These are phyloP conservation scores for Potamilus streckersoni DNA, from an alignment of 1,140 invertebrate genomes.

Conservation along the genomic window DNA sequence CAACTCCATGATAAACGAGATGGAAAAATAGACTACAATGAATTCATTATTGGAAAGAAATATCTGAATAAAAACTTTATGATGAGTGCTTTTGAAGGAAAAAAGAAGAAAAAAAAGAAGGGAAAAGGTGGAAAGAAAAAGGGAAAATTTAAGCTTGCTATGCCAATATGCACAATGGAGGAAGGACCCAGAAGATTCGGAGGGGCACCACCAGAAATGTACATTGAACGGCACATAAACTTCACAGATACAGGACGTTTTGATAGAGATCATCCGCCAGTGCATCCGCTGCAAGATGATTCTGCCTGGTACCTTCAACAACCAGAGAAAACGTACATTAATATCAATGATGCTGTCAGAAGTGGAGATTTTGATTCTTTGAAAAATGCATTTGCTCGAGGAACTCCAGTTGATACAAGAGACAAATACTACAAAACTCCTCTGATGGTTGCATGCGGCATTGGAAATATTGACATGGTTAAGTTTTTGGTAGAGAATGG, in stretches of 20 bases:
- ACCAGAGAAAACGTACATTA: conserved; percentile 63
- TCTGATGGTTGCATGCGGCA: conserved; percentile 63
- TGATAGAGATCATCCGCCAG: conserved; percentile 64
- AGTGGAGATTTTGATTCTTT: conserved; percentile 63
- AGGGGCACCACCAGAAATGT: conserved; percentile 64
- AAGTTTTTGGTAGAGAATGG: conserved; percentile 65
- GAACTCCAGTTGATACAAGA: conserved; percentile 62
- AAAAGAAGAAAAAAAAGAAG: conserved; percentile 67
- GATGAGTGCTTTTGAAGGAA: conserved; percentile 64
- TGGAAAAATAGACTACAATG: conserved; percentile 63
- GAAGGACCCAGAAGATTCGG: conserved; percentile 59
- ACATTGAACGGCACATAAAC: conserved; percentile 60
- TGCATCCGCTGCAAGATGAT: conserved; percentile 66
- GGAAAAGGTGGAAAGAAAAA: conserved; percentile 59
- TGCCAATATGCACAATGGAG: conserved; percentile 65
- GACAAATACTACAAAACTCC: conserved; percentile 70
- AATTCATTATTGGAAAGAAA: conserved; percentile 67
- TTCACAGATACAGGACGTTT: conserved; percentile 67
- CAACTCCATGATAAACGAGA: conserved; percentile 60
- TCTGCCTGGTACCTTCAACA: conserved; percentile 67
- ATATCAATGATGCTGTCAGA: conserved; percentile 66
- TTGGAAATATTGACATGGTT: conserved; percentile 63
- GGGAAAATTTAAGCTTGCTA: conserved; percentile 65
- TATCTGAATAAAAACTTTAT: conserved; percentile 67
- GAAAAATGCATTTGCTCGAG: conserved; percentile 58